Conservation (phyloP, 1,140 invertebrate genomes). For the Lepidurus packardi region DNA sequence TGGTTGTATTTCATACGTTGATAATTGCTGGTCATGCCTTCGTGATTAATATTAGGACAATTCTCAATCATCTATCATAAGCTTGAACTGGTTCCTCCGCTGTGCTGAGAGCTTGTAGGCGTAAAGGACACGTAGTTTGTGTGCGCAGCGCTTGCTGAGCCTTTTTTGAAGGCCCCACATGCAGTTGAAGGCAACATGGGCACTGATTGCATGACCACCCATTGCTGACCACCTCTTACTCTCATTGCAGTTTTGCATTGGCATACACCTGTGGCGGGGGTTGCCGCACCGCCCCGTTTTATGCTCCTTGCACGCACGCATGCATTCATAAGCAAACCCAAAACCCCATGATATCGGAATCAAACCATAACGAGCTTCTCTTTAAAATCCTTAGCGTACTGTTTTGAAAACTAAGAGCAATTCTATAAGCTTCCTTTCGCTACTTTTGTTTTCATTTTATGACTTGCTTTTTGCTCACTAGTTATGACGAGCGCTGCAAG, state of each 20-base stretch:
- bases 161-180: neutral
- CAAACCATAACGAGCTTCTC: neutral
- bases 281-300: neutral
- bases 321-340: neutral
- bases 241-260: neutral
- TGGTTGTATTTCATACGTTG: neutral
- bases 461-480: no score
- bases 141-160: neutral
- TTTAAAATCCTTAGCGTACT: no score
- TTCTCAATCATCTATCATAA: conserved; percentile 12
- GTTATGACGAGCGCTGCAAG: no score
- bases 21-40: conserved; percentile 19
- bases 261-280: conserved; percentile 20
- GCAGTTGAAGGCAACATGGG: conserved; percentile 12
- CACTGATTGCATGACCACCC: conserved; percentile 18
- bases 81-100: conserved; percentile 13
- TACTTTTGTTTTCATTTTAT: no score
- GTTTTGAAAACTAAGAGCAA: no score
- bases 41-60: conserved; percentile 7
- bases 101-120: neutral
- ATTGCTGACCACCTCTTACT: conserved; percentile 10
- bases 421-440: no score
- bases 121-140: conserved; percentile 18
- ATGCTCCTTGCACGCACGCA: neutral
- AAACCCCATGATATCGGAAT: neutral